phyloP scores from a whole-genome alignment of 2,888 invertebrate species.

The Chalcis sispes region DNA sequence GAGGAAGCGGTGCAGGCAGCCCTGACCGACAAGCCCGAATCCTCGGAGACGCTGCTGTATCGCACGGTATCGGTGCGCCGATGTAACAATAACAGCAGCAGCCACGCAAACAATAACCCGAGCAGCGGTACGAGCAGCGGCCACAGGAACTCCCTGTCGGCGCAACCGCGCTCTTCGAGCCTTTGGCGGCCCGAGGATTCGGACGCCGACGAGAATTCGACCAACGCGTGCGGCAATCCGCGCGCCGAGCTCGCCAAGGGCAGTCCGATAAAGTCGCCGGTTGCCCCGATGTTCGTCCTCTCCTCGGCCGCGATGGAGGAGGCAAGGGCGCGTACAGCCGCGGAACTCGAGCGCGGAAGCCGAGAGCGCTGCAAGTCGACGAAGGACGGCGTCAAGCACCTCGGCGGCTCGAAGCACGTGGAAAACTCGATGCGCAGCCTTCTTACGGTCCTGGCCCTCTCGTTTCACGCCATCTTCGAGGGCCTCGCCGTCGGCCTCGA shows the following conservation, averaged over 20 bases:
- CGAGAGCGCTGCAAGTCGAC: background rate
- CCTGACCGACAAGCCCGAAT: conserved; percentile 74
- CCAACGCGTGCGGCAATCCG: background rate
- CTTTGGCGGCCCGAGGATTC: conserved; percentile 46
- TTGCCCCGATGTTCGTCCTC: conserved; percentile 66
- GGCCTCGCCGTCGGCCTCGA: conserved; percentile 83
- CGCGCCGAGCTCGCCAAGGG: conserved; percentile 20
- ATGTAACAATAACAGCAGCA: conserved; percentile 73
- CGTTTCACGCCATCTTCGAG: conserved; percentile 84
- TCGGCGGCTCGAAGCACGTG: conserved; percentile 42
- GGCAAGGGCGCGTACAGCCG: conserved; percentile 29
- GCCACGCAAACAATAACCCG: conserved; percentile 58
- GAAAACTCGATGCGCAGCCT: conserved; percentile 78
- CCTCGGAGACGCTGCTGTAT: conserved; percentile 76
- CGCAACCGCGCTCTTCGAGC: conserved; percentile 8
- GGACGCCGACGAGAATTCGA: conserved; percentile 54
- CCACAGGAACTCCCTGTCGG: conserved; percentile 31
- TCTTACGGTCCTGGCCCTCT: conserved; percentile 81
- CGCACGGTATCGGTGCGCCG: conserved; percentile 79
- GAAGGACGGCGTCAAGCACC: background rate
- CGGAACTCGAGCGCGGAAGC: conserved; percentile 18
- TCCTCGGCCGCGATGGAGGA: conserved; percentile 54
- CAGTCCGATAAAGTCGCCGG: conserved; percentile 55
- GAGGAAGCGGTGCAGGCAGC: conserved; percentile 80
- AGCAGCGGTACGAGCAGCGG: conserved; percentile 39